Evolutionary conservation across 1,140 invertebrate species (phyloP), one percentile per base, ranked within the genome.

Genomic region (Metopolophium dirhodum): DNA sequence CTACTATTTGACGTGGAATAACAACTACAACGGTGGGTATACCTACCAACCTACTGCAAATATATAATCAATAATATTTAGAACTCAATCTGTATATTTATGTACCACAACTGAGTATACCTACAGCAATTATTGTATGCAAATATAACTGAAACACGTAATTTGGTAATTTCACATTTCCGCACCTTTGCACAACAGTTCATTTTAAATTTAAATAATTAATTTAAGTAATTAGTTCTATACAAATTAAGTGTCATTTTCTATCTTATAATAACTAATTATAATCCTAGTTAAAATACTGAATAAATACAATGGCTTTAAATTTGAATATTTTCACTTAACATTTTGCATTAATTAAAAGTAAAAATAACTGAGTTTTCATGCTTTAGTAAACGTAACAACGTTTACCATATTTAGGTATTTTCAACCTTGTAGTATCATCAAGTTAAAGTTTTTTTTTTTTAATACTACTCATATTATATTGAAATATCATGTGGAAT

Each of bases 311-410:
- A 85, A 85, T 85, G 37, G 22, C 22, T 6, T 85, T 85, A 26
- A 85, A 45, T 85, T 85, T 85, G 37, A 85, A 85, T 85, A 85
- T 85, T 85, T 85, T 41, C 37, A 85, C 41, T 85, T 85, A 26
- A 41, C 20, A 45, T 85, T 85, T 41, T 45, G 37, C 83, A 41
- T 85, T 85, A 85, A 85, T 85, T 85, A 85, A 41, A 41, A 85
- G 41, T 45, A 41, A 85, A 85, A 85, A 23, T 41, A 11, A 85
- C 37, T 23, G 41, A 45, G 41, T 85, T 45, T 37, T 45, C 37
- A 26, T 85, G 9, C 26, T 30, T 85, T 30, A 85, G 41, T 85
- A 83, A 41, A 41, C 37, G 82, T 83, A 85, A 85, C 22, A 45
- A 26, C 22, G 26, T 26, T 41, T 41, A 26, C 83, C 83, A 26